phyloP scores from a whole-genome alignment of 2,888 invertebrate genomes.

The Miltochrista miniata region DNA sequence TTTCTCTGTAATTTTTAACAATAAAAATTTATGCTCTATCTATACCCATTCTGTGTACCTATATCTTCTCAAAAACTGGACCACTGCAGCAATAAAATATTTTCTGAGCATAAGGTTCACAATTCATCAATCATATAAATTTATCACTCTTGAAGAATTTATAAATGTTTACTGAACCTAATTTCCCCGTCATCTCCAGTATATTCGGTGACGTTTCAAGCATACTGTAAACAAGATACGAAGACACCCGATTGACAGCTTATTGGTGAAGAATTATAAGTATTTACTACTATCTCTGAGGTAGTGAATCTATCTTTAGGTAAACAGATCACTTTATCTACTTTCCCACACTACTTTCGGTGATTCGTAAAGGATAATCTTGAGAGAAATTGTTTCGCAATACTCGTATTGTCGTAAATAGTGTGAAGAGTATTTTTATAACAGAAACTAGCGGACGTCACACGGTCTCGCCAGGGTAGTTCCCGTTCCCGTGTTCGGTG shows the following conservation, averaged over 20 bases:
- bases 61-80: neutral
- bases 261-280: constrained; percentile 49
- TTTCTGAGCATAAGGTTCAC: neutral
- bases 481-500: too few species aligned
- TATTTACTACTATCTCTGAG: constrained; percentile 46
- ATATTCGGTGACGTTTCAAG: constrained; percentile 30
- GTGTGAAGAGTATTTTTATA: too few species aligned
- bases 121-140: constrained; percentile 18
- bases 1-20: too few species aligned
- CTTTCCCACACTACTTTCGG: constrained; percentile 41
- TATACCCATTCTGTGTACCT: too few species aligned
- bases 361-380: constrained; percentile 3
- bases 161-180: constrained; percentile 30
- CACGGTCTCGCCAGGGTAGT: too few species aligned
- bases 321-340: constrained; percentile 23
- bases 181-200: constrained; percentile 10
- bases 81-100: neutral
- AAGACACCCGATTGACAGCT: constrained; percentile 54
- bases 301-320: constrained; percentile 31
- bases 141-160: constrained; percentile 18
- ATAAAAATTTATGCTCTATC: too few species aligned
- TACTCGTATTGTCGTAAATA: neutral
- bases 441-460: too few species aligned
- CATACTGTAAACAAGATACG: constrained; percentile 40
- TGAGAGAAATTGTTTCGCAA: constrained; percentile 2